Conservation (phyloP, 2,888 invertebrate species). For the Lasioglossum morio region DNA sequence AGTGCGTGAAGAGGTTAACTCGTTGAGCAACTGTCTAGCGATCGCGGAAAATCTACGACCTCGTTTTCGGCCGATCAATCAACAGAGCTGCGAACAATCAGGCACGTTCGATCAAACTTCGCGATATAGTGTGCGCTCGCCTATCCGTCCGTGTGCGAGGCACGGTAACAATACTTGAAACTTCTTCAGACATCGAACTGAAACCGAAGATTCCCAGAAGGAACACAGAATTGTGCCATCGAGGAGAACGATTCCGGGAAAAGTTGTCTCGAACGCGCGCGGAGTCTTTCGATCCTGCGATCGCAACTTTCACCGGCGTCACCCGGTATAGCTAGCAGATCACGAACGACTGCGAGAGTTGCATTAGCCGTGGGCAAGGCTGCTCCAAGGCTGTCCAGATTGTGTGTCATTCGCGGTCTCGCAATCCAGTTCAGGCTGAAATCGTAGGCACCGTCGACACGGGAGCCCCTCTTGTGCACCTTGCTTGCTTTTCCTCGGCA, state of each 20-base stretch:
- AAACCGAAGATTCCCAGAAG: not conserved
- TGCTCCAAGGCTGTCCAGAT: constrained; percentile 79
- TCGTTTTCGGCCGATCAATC: constrained; percentile 7
- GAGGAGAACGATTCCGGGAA: not conserved
- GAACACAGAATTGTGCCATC: not conserved
- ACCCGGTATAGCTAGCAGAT: constrained; percentile 50
- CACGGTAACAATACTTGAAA: not conserved
- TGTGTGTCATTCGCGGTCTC: constrained; percentile 69
- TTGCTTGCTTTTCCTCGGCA: constrained; percentile 29
- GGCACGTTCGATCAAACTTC: not conserved
- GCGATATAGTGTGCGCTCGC: not conserved
- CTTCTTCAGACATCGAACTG: not conserved
- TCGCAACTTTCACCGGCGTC: constrained; percentile 56
- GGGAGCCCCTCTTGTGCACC: constrained; percentile 12
- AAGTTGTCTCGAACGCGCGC: not conserved
- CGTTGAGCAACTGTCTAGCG: not conserved
- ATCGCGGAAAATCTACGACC: not conserved
- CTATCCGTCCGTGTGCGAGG: not conserved
- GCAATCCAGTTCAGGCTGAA: constrained; percentile 64
- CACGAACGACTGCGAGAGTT: constrained; percentile 55
- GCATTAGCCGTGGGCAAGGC: constrained; percentile 79
- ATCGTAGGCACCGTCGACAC: constrained; percentile 31
- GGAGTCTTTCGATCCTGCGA: not conserved
- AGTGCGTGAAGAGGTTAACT: not conserved
- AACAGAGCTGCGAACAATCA: constrained; percentile 2